phyloP scores from a whole-genome alignment of 1,140 invertebrate species.

The Drosophila bocki region DNA sequence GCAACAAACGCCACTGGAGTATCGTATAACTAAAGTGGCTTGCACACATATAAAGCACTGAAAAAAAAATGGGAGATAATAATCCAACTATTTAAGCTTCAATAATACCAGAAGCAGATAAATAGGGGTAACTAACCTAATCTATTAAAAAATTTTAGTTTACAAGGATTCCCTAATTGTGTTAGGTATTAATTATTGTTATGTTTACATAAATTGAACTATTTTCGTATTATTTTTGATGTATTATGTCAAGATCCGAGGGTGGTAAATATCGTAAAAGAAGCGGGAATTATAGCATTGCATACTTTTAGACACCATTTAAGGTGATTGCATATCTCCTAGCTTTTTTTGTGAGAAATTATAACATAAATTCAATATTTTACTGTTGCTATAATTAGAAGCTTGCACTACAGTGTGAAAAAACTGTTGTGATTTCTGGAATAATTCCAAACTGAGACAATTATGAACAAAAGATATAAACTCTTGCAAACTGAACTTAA shows the following conservation, averaged over 20 bases:
- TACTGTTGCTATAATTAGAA: background rate
- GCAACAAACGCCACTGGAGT: conserved; percentile 14
- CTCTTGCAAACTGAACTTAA: no score
- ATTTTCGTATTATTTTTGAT: no score
- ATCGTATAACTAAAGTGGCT: conserved; percentile 35
- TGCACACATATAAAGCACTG: background rate
- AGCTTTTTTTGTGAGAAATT: background rate
- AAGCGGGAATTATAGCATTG: background rate
- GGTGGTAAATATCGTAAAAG: no score
- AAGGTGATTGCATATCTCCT: no score
- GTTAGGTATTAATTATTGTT: no score
- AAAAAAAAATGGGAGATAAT: background rate
- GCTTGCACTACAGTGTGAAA: background rate
- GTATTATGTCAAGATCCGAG: no score
- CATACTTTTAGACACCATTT: background rate
- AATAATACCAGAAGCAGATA: no score
- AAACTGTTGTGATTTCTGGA: background rate
- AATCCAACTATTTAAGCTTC: background rate
- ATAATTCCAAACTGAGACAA: background rate
- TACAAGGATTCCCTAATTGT: no score
- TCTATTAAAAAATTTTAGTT: no score
- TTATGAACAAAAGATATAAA: background rate
- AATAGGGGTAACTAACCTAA: no score
- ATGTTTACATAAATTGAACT: no score
- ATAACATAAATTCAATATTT: background rate